These are phyloP conservation scores for Axis porcinus DNA, from an alignment of 2,113 vertebrate genomes.

Conservation along the genomic window DNA sequence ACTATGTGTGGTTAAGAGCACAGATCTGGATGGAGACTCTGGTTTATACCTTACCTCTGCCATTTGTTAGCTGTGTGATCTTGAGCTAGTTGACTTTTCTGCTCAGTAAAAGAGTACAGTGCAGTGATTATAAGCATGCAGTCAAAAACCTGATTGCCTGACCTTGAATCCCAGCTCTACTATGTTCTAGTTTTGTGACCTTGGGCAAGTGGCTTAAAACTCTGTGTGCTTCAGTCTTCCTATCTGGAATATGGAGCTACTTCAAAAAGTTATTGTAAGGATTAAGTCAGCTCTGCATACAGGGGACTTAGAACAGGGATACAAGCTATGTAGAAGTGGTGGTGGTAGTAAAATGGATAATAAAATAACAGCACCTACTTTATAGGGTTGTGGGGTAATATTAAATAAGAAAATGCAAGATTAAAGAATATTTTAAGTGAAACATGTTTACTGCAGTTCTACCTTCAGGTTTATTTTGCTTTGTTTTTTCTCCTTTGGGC, in stretches of 20 bases:
- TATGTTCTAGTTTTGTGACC: neutral
- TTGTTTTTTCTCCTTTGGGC: neutral
- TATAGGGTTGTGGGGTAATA: neutral
- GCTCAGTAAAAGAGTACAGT: neutral
- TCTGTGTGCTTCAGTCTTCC: neutral
- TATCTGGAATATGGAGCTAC: neutral
- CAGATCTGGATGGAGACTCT: neutral
- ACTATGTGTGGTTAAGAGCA: neutral
- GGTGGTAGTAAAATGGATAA: neutral
- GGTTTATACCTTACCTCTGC: neutral
- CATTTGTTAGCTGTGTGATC: neutral
- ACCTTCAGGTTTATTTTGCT: neutral
- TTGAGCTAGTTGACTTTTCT: neutral
- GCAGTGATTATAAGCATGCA: neutral
- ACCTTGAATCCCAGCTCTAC: neutral
- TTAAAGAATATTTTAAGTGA: neutral
- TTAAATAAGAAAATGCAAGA: neutral
- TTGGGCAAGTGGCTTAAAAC: neutral
- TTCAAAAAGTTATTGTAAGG: neutral
- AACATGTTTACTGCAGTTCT: neutral
- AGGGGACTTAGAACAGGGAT: neutral
- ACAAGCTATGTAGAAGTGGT: neutral
- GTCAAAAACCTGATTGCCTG: neutral
- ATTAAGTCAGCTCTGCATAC: neutral
- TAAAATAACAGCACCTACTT: neutral